Conservation (phyloP, 2,888 invertebrate genomes). For the Eretmocerus hayati region DNA sequence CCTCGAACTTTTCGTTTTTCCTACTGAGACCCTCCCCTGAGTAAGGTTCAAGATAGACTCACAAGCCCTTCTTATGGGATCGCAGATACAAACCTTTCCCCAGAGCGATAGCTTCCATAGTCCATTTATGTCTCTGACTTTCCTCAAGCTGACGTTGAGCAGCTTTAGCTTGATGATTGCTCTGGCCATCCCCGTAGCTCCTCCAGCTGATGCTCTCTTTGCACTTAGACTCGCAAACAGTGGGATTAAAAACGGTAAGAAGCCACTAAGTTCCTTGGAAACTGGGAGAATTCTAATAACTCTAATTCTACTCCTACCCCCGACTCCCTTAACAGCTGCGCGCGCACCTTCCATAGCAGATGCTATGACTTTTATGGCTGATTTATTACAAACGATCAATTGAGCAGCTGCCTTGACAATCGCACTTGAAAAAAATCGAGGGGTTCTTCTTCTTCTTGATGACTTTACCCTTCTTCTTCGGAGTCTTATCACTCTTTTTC, state of each 20-base stretch:
- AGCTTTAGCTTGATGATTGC: not conserved
- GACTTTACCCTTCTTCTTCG: not conserved
- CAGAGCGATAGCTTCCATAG: not conserved
- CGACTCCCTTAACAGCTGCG: not conserved
- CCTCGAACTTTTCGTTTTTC: not conserved
- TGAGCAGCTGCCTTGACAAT: too few species aligned
- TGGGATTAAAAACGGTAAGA: not conserved
- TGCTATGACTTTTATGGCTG: too few species aligned
- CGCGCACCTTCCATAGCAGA: not conserved
- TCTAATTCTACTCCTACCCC: not conserved
- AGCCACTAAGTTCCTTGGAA: not conserved
- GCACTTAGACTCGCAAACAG: not conserved
- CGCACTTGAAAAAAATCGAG: too few species aligned
- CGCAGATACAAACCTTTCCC: conserved; percentile 22
- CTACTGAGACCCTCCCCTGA: not conserved
- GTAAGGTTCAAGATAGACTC: not conserved
- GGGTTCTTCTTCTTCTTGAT: not conserved
- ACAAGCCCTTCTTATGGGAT: not conserved
- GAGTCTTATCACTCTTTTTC: not conserved
- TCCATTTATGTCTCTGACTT: not conserved
- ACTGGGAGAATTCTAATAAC: not conserved
- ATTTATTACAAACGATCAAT: too few species aligned
- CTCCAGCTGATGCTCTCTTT: not conserved
- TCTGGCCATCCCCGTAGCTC: not conserved
- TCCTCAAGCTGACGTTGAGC: not conserved